Conservation (phyloP, 2,113 vertebrate species). For the Monopterus albus region DNA sequence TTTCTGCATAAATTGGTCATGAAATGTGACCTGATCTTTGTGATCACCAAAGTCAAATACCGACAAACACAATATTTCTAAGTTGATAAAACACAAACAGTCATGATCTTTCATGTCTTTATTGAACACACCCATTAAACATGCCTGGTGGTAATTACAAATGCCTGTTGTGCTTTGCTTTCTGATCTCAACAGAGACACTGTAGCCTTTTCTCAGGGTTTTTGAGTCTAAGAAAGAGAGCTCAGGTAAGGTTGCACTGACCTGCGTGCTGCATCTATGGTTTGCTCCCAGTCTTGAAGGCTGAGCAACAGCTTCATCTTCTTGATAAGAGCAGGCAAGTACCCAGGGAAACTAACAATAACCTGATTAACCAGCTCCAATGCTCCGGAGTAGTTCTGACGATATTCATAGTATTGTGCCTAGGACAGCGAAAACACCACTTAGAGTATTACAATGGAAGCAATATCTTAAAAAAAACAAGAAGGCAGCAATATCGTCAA, state of each 20-base stretch:
- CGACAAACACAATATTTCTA: no score
- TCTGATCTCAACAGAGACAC: slow-evolving; percentile 9
- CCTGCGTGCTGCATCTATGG: slow-evolving; percentile 90
- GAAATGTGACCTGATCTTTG: no score
- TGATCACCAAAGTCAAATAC: no score
- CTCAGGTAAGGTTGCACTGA: slow-evolving; percentile 59
- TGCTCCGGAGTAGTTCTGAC: slow-evolving; percentile 93
- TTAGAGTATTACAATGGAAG: not conserved
- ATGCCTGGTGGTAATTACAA: slow-evolving; percentile 23
- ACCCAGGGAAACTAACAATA: slow-evolving; percentile 87
- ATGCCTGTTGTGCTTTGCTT: slow-evolving; percentile 27
- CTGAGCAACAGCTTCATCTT: slow-evolving; percentile 96
- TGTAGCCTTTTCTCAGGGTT: slow-evolving; percentile 22
- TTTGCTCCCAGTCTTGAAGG: slow-evolving; percentile 96
- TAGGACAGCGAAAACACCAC: slow-evolving; percentile 62
- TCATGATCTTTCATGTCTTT: no score
- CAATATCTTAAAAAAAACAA: not conserved
- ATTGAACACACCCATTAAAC: no score
- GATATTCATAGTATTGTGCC: slow-evolving; percentile 92
- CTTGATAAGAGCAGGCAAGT: slow-evolving; percentile 91
- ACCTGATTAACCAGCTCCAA: slow-evolving; percentile 93
- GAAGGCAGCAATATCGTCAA: not conserved
- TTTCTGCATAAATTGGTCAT: no score
- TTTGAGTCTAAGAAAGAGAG: not conserved
- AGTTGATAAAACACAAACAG: no score